Evolutionary conservation across 2,797 vertebrate genomes (phyloP).

Genomic region (Allobates femoralis): DNA sequence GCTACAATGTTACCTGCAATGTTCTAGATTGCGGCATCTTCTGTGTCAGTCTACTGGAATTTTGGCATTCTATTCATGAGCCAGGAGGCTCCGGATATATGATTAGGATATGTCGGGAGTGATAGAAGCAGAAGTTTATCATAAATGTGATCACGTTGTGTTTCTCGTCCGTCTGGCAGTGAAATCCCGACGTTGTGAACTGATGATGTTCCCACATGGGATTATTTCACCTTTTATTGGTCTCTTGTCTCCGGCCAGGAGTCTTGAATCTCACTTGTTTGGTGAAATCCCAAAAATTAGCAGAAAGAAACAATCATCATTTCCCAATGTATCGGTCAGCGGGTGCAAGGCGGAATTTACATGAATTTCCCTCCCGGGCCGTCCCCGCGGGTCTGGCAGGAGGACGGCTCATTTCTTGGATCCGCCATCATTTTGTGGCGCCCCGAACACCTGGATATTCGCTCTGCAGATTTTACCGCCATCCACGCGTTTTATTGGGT

Average conservation of each 20-base stretch:
- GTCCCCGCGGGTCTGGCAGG: background rate
- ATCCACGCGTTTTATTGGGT: slow-evolving; percentile 35
- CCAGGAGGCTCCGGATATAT: background rate
- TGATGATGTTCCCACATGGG: background rate
- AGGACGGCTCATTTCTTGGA: background rate
- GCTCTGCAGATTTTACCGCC: background rate
- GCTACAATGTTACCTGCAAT: background rate
- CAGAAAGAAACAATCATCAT: background rate
- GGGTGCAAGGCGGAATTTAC: background rate
- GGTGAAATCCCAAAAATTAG: background rate
- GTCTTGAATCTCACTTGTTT: background rate
- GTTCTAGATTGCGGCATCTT: too few species aligned
- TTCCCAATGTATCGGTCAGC: background rate
- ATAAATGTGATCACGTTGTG: too few species aligned
- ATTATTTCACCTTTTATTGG: background rate
- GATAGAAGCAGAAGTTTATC: too few species aligned
- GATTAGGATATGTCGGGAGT: too few species aligned
- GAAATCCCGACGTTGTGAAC: too few species aligned
- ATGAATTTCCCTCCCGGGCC: background rate
- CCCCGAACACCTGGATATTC: background rate
- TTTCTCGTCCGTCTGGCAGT: too few species aligned
- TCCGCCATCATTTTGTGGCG: background rate
- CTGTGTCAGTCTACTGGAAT: background rate
- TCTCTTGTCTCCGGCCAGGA: background rate
- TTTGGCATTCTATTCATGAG: background rate